Conservation (phyloP, 2,888 invertebrate genomes). For the Cheilosia soror region DNA sequence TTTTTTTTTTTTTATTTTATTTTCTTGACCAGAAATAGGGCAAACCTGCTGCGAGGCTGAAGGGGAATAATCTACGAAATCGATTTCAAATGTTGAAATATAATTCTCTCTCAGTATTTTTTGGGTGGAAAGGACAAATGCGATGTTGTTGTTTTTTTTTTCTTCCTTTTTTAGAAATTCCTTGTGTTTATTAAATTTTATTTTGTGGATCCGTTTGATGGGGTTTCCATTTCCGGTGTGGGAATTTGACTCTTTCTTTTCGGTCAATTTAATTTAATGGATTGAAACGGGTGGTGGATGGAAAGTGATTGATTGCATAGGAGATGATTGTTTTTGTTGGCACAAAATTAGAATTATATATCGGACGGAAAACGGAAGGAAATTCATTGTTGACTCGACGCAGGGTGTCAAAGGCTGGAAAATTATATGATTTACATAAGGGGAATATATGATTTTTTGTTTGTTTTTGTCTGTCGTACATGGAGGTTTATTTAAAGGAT, state of each 20-base stretch:
- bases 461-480: not conserved
- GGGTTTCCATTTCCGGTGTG: constrained; percentile 25
- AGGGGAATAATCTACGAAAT: constrained; percentile 44
- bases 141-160: constrained; percentile 21
- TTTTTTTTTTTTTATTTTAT: constrained; percentile 19
- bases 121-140: constrained; percentile 1
- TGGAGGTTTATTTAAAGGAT: not conserved
- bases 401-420: constrained; percentile 58
- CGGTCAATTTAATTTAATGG: constrained; percentile 64
- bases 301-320: constrained; percentile 39
- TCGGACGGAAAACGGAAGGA: constrained; percentile 62
- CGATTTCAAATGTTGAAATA: constrained; percentile 53
- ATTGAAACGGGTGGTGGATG: constrained; percentile 4
- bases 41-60: constrained; percentile 1
- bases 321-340: constrained; percentile 47
- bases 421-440: constrained; percentile 59
- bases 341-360: constrained; percentile 48
- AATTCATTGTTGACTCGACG: constrained; percentile 53
- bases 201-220: constrained; percentile 39
- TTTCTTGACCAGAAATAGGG: constrained; percentile 42
- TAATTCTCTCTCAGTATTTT: constrained; percentile 18
- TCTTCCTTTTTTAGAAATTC: constrained; percentile 45
- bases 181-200: constrained; percentile 63
- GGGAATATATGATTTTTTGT: constrained; percentile 18
- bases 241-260: constrained; percentile 26